phyloP scores from a whole-genome alignment of 2,888 invertebrate species.

The Pimpla rufipes region DNA sequence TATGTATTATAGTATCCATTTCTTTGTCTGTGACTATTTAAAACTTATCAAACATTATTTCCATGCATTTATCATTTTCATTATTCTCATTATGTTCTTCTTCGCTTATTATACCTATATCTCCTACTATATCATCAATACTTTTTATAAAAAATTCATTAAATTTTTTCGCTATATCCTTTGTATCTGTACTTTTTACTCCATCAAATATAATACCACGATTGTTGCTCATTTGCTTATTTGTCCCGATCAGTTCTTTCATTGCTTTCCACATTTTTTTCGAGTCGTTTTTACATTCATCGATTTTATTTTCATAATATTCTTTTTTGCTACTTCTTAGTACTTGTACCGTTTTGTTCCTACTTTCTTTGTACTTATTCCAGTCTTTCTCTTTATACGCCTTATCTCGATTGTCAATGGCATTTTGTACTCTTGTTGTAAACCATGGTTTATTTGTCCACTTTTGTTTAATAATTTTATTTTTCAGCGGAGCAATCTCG shows the following conservation, averaged over 20 bases:
- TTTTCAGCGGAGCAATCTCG: too few relatives aligned
- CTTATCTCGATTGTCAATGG: not conserved
- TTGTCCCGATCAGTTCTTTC: conserved; percentile 47
- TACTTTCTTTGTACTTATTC: not conserved
- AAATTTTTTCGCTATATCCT: conserved; percentile 15
- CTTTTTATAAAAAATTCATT: conserved; percentile 23
- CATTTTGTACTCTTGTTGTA: not conserved
- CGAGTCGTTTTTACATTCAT: conserved; percentile 14
- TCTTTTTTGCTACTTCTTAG: conserved; percentile 29
- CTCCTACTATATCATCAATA: conserved; percentile 39
- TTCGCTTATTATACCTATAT: conserved; percentile 15
- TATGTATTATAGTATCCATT: conserved; percentile 1
- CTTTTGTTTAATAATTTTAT: not conserved
- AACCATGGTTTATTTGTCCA: conserved; percentile 1
- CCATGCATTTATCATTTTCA: not conserved
- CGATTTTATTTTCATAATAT: conserved; percentile 47
- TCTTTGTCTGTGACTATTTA: not conserved
- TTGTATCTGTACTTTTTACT: not conserved
- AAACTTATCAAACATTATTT: conserved; percentile 3
- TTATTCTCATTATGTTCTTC: not conserved
- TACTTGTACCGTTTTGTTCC: conserved; percentile 28
- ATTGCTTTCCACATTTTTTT: conserved; percentile 46
- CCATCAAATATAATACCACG: conserved; percentile 43
- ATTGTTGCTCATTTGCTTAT: not conserved
- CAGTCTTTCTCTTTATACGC: conserved; percentile 19